Evolutionary conservation across 2,797 vertebrate species (phyloP).

Genomic region (Peromyscus nudipes): DNA sequence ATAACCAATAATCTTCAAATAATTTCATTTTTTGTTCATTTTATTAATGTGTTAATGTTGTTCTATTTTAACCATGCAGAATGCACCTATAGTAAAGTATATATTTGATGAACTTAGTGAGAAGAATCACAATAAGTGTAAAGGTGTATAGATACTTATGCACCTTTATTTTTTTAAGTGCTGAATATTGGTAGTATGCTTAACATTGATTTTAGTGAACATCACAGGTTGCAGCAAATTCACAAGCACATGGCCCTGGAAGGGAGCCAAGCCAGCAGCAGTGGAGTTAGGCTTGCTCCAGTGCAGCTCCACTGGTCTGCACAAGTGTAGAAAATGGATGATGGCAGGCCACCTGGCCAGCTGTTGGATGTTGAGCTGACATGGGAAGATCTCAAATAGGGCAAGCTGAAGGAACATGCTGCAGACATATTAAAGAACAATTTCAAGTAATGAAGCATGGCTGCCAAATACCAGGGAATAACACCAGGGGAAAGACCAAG

Average conservation of each 20-base stretch:
- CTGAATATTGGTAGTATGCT: not conserved
- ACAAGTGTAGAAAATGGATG: conserved; percentile 7
- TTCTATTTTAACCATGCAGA: conserved; percentile 12
- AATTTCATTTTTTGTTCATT: not conserved
- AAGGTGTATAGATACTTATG: not conserved
- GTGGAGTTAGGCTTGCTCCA: conserved; percentile 24
- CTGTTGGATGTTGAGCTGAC: conserved; percentile 59
- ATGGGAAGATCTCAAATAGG: conserved; percentile 49
- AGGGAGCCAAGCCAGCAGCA: conserved; percentile 35
- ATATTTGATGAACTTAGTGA: conserved; percentile 41
- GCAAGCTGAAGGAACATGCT: conserved; percentile 22
- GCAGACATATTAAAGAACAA: conserved; percentile 61
- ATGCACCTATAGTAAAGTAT: not conserved
- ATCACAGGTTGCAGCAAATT: not conserved
- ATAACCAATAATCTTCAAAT: not conserved
- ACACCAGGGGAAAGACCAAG: not conserved
- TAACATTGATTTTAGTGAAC: conserved; percentile 49
- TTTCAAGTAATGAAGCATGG: conserved; percentile 72
- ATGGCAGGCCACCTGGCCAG: conserved; percentile 57
- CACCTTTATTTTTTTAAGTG: not conserved
- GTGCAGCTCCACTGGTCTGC: conserved; percentile 34
- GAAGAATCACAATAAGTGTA: not conserved
- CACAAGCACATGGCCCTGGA: conserved; percentile 51
- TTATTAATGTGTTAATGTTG: not conserved
- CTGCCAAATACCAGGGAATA: conserved; percentile 19